These are phyloP conservation scores for Phymastichus coffea DNA, from an alignment of 1,140 invertebrate species.

Conservation along the genomic window DNA sequence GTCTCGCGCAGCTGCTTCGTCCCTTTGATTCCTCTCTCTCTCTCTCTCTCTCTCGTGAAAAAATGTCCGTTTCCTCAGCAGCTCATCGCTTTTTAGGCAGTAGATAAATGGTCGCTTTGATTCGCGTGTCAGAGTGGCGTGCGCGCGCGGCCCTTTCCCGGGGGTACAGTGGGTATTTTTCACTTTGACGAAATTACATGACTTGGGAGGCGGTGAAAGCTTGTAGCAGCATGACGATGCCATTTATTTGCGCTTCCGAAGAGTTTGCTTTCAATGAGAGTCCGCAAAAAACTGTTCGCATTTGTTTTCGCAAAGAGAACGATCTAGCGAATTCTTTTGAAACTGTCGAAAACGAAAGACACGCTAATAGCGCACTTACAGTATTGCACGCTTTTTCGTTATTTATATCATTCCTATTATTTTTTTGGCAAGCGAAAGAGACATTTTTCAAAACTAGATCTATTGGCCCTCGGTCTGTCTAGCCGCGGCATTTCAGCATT, in stretches of 20 bases:
- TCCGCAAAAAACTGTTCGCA: no score
- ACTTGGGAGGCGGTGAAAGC: not conserved
- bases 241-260: not conserved
- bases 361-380: no score
- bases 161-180: not conserved
- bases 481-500: constrained; percentile 13
- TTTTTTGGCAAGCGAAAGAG: not conserved
- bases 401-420: not conserved
- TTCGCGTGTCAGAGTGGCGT: not conserved
- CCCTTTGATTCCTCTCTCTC: constrained; percentile 26
- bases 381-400: no score
- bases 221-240: not conserved
- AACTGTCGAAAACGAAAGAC: no score
- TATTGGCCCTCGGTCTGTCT: no score
- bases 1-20: not conserved
- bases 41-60: no score
- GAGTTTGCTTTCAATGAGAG: no score
- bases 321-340: no score
- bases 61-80: no score
- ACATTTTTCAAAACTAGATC: constrained; percentile 13
- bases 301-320: no score
- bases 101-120: constrained; percentile 16
- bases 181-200: constrained; percentile 12
- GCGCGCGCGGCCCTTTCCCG: not conserved
- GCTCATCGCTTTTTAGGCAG: not conserved